Evolutionary conservation across 2,797 vertebrate species (phyloP), one percentile per base, ranked within the genome.

Genomic region (Sylvilagus floridanus): DNA sequence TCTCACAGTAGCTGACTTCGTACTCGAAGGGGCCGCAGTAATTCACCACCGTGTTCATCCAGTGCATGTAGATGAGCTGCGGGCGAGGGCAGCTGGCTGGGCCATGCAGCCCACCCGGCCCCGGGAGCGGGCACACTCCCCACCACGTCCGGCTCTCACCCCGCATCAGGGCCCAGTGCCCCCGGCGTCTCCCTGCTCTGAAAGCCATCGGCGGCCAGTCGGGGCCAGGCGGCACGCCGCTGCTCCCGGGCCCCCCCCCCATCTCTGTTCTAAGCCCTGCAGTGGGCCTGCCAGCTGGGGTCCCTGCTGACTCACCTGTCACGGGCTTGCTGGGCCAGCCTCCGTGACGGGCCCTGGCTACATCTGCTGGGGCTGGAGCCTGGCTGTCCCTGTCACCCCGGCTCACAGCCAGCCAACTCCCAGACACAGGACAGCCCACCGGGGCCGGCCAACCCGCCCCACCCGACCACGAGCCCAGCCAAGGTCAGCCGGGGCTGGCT

Each of bases 61-160:
- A 99, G 96, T 99, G 99, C 98, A 99, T 99, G 95, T 99, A 99
- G 97, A 99, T 99, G 95, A 99, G 99, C 99, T 99, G 97, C 0
- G 30, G 17, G 54, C 30, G 0, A 0, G 1, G 7, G 54, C 7
- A 57, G 71, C 2, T 17, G 50, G 78, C 2, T 14, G 19, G 26
- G 24, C 77, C 30, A 30, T 28, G 42, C 42, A 47, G 42, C 42
- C 42, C 1, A 42, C 42, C 42, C 42, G 42, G 42, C 42, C 42
- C 42, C 42, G 42, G 42, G 42, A 9, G 42, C 8, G 42, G 7
- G 42, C 42, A 42, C 42, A 42, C 60, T n/a, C 37, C 28, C 35
- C 17, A 0, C 37, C 37, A 30, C 22, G 17, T 4, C 22, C 30
- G 22, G 81, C 73, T 76, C 85, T 12, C 3, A 3, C 0, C 7